Evolutionary conservation across 2,888 invertebrate species (phyloP).

Genomic region (Caenorhabditis becei): DNA sequence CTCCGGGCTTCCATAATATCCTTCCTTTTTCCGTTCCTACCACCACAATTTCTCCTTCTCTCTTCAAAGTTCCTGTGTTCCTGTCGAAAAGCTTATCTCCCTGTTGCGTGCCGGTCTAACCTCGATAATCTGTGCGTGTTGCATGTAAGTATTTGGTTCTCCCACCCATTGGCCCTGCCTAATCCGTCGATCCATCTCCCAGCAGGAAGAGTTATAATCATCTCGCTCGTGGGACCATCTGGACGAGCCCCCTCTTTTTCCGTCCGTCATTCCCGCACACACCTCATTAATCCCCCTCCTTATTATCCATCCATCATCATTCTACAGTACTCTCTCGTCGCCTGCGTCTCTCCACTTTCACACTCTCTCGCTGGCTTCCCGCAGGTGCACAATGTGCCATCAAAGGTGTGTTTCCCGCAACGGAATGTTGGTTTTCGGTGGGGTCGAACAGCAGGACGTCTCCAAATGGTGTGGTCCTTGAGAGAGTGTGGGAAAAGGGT

Average conservation of each 20-base stretch:
- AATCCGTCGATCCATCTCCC: not conserved
- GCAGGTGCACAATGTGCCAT: conserved; percentile 14
- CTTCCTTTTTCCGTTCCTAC: no score
- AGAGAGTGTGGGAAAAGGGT: not conserved
- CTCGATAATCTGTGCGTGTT: not conserved
- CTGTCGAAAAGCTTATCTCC: no score
- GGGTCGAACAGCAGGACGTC: not conserved
- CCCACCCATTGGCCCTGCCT: not conserved
- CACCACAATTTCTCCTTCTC: no score
- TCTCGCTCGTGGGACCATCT: conserved; percentile 17
- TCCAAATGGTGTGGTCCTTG: not conserved
- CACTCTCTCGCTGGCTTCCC: conserved; percentile 17
- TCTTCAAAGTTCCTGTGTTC: not conserved
- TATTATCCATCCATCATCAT: not conserved
- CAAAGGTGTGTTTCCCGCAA: conserved; percentile 30
- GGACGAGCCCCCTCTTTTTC: not conserved
- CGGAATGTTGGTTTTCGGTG: no score
- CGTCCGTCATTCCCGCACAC: conserved; percentile 1
- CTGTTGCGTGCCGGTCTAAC: not conserved
- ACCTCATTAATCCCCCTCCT: conserved; percentile 23
- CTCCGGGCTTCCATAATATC: no score
- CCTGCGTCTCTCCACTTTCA: conserved; percentile 20
- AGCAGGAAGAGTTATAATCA: conserved; percentile 42
- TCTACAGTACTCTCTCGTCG: not conserved
- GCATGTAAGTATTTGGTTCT: not conserved